phyloP scores from a whole-genome alignment of 2,113 vertebrate species.

The Colossoma macropomum region DNA sequence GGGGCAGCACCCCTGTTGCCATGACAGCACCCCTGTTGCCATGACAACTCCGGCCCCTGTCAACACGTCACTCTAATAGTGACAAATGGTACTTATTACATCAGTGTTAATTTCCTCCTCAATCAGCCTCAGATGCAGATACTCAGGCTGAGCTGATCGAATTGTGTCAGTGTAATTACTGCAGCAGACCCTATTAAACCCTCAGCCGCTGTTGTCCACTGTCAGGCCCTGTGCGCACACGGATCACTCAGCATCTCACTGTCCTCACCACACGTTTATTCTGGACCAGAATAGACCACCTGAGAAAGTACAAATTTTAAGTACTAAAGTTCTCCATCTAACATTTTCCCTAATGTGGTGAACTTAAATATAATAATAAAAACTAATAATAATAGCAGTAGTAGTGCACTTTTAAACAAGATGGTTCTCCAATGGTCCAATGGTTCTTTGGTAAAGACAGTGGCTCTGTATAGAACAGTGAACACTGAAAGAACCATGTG shows the following conservation, averaged over 20 bases:
- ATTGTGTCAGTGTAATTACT: constrained; percentile 93
- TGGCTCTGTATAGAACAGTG: no score
- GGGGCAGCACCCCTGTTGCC: constrained; percentile 81
- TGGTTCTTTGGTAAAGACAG: no score
- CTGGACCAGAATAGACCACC: no score
- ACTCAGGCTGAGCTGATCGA: constrained; percentile 91
- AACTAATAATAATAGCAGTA: no score
- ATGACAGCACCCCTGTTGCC: constrained; percentile 82
- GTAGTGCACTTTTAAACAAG: no score
- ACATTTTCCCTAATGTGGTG: no score
- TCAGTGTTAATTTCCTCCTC: constrained; percentile 89
- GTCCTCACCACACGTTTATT: background rate
- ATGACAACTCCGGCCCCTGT: constrained; percentile 81
- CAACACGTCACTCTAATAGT: constrained; percentile 89
- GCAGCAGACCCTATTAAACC: constrained; percentile 91
- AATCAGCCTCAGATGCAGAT: constrained; percentile 92
- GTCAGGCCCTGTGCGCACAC: constrained; percentile 72
- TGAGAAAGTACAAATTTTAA: no score
- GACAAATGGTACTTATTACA: constrained; percentile 96
- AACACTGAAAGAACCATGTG: no score
- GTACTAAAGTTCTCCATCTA: no score
- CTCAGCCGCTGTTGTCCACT: constrained; percentile 76
- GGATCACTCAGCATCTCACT: constrained; percentile 66
- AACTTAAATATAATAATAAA: no score
- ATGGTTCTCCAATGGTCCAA: no score